Conservation (phyloP, 1,140 invertebrate genomes). For the Scaptomyza pallida region DNA sequence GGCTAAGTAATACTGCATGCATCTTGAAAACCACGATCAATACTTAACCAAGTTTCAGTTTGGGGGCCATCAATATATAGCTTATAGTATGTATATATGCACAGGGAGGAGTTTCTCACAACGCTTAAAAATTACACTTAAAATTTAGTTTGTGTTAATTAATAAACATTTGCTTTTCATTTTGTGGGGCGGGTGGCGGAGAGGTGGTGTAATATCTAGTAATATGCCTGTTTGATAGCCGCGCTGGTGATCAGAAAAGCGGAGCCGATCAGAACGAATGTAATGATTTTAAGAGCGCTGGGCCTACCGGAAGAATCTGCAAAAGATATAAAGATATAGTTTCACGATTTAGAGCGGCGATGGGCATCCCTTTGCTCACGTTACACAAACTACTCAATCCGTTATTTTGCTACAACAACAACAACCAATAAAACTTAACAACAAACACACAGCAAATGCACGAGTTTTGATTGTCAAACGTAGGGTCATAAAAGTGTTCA, state of each 20-base stretch:
- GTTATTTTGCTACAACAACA: no score
- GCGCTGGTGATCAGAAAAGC: slow-evolving; percentile 83
- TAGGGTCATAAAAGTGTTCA: no score
- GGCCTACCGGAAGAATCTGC: slow-evolving; percentile 84
- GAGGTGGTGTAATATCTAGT: slow-evolving; percentile 43
- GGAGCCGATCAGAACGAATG: slow-evolving; percentile 79
- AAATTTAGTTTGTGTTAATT: slow-evolving; percentile 12
- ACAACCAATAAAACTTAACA: no score
- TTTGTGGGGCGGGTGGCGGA: not conserved
- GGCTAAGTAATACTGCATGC: slow-evolving; percentile 41
- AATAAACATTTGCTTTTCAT: slow-evolving; percentile 12
- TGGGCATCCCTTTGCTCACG: no score
- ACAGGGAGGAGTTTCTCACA: slow-evolving; percentile 45
- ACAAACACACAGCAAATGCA: no score
- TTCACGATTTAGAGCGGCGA: no score
- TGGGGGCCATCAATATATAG: slow-evolving; percentile 3
- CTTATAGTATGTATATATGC: slow-evolving; percentile 17
- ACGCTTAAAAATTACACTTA: slow-evolving; percentile 35
- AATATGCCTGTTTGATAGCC: slow-evolving; percentile 83
- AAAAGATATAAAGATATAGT: not conserved
- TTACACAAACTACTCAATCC: no score
- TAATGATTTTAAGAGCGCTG: slow-evolving; percentile 84
- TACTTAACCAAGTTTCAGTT: slow-evolving; percentile 18
- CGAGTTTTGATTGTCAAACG: no score
- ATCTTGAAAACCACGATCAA: slow-evolving; percentile 14